Base-by-base conservation (phyloP, 2,797 vertebrate species). In the Oreonectes daqikongensis region DNA sequence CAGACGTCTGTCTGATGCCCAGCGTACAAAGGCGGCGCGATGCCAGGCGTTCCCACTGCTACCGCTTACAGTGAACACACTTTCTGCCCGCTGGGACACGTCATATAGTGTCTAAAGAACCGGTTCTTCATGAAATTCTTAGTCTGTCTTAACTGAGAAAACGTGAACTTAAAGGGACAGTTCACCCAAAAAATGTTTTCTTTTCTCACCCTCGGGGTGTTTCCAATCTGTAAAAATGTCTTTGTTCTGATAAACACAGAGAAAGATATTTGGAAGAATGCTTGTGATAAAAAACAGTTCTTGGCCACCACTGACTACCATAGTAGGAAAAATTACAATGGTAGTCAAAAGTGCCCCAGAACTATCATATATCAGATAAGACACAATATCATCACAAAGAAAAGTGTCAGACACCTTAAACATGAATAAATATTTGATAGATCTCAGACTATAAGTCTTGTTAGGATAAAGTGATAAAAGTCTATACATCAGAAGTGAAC, bases 1-100 rank as follows among this genome's bases (percentile, higher is more conserved):
- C 75, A 81, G 75, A 81, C 57, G 52, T 65, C 76, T 68, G 72
- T 66, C 76, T 77, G 72, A 55, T n/a, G 35, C 42, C 60, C 69
- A 53, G n/a, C 53, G n/a, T 53, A 18, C 7, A 40, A 28, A 53
- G 59, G 8, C 24, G 40, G 70, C 24, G 46, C 64, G 65, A 64
- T 46, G 35, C 48, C 44, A 40, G 32, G 28, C 15, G 53, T 15
- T 42, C 70, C 40, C 55, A 59, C 50, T 26, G n/a, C 24, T 44
- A 32, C 1, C 14, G 42, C 63, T 57, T 59, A 32, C 63, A 57
- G 40, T 38, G 53, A 76, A 50, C 28, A 48, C 52, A 67, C 26
- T 75, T 42, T 75, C 26, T 46, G 73, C 28, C 53, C 52, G 42
- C 28, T 28, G 55, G 53, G 42, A 60, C 20, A 69, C 6, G 3